Percentiles rank a stretch among this genome's conserved stretches.
Evolutionary conservation across 2,113 vertebrate genomes (phyloP).

Genomic region (Hemiscyllium ocellatum): DNA sequence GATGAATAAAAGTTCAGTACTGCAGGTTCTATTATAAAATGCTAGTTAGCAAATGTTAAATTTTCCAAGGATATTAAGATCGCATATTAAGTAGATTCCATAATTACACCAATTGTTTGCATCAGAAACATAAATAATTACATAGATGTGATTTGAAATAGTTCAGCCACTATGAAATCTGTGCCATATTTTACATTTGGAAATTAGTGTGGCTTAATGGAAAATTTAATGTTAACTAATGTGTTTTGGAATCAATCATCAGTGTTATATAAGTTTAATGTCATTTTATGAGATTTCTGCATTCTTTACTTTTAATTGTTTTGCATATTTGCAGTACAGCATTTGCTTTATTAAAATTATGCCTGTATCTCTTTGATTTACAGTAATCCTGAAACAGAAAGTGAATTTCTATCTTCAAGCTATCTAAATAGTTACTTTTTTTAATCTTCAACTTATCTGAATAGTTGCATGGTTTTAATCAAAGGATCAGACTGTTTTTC

Average conservation of each 20-base stretch:
- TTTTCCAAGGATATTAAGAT: not conserved
- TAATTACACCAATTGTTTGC: not conserved
- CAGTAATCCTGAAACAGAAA: not conserved
- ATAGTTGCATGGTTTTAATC: not conserved
- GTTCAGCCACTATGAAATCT: not conserved
- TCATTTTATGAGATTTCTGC: not conserved
- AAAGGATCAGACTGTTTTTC: not conserved
- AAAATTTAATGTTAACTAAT: not conserved
- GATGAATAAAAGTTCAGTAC: not conserved
- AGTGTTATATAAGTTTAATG: not conserved
- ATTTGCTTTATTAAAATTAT: not conserved
- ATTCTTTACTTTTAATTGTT: not conserved
- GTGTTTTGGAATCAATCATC: not conserved
- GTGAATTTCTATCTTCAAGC: not conserved
- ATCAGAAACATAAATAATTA: not conserved
- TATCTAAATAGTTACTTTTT: not conserved
- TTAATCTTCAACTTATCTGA: not conserved
- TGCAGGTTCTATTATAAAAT: not conserved
- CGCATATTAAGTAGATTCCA: not conserved
- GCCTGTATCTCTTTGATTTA: not conserved
- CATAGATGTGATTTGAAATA: not conserved
- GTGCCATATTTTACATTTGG: not conserved
- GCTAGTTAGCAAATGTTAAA: not conserved
- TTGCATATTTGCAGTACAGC: not conserved
- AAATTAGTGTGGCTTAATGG: not conserved